phyloP scores from a whole-genome alignment of 1,140 invertebrate species.

The Eupristina koningsbergeri region DNA sequence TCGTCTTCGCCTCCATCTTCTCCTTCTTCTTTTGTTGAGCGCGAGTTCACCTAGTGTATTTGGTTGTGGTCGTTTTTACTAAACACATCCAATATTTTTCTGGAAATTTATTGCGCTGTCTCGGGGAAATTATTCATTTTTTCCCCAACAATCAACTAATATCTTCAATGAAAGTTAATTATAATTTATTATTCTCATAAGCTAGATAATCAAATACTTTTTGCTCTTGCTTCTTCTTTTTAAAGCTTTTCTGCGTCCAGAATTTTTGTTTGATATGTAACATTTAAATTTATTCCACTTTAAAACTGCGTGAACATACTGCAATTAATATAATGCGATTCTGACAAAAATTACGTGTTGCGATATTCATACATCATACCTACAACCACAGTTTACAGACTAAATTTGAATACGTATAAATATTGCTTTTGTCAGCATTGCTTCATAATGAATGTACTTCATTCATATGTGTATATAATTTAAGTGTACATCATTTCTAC shows the following conservation, averaged over 20 bases:
- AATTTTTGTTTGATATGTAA: background rate
- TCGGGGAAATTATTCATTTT: constrained; percentile 37
- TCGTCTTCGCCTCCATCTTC: background rate
- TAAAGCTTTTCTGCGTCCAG: background rate
- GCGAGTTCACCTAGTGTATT: background rate
- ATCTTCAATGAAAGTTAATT: constrained; percentile 40
- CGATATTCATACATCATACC: background rate
- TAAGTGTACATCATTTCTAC: too few species aligned
- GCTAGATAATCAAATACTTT: background rate
- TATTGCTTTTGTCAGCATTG: background rate
- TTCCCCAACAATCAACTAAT: constrained; percentile 5
- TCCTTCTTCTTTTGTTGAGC: background rate
- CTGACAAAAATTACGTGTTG: background rate
- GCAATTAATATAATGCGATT: background rate
- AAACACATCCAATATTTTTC: constrained; percentile 24
- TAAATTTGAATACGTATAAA: background rate
- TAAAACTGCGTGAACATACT: too few species aligned
- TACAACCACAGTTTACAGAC: background rate
- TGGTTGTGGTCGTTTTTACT: constrained; percentile 3
- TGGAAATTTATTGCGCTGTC: constrained; percentile 20
- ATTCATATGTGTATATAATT: background rate
- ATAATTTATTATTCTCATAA: constrained; percentile 31
- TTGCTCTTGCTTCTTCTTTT: background rate
- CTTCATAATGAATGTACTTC: background rate
- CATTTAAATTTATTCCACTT: constrained; percentile 7